Base-by-base conservation (phyloP, 2,888 invertebrate species). In the Stramonita haemastoma region DNA sequence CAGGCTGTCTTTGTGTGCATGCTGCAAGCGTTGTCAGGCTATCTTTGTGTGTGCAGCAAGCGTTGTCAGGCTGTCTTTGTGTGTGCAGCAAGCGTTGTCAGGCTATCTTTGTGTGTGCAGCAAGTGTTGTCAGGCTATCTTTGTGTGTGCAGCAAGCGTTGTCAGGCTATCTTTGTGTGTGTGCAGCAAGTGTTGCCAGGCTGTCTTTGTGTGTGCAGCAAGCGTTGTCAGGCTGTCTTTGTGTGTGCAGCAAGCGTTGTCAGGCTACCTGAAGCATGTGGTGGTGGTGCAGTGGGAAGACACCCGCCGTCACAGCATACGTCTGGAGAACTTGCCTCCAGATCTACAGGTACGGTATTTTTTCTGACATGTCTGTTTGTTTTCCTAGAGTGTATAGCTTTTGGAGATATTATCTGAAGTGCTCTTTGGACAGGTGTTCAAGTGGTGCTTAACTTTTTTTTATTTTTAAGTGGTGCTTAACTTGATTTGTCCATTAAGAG, bases 241-340 rank as follows among this genome's bases (percentile, higher is more conserved):
- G n/a, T n/a, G n/a, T n/a, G n/a, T 93, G 0, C 93, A 95, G 95
- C 94, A 95, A 93, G 92, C 93, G 5, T 91, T 95, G 22, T 94
- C 93, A 26, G 93, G 93, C 34, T 93, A 93, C 77, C 90, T 95
- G 79, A 93, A 94, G 90, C 94, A 94, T 86, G 94, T 95, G 73
- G 96, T 97, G 93, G 97, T 98, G 90, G 96, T 98, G 97, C 97
- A 46, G 98, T 98, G 94, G 97, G 97, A 86, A 97, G 97, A 96
- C 97, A 97, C 98, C 94, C 97, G 97, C 94, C 97, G 97, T 94
- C 89, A 93, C 19, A 93, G 92, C 89, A 92, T 92, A 46, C 92
- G 90, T 34, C 90, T 89, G 60, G 90, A 91, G 77, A 87, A 90
- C 66, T 87, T 90, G 26, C 89, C 90, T 0, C 86, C 90, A 36